Base-by-base conservation (phyloP, 2,888 invertebrate species). In the Meganola albula region DNA sequence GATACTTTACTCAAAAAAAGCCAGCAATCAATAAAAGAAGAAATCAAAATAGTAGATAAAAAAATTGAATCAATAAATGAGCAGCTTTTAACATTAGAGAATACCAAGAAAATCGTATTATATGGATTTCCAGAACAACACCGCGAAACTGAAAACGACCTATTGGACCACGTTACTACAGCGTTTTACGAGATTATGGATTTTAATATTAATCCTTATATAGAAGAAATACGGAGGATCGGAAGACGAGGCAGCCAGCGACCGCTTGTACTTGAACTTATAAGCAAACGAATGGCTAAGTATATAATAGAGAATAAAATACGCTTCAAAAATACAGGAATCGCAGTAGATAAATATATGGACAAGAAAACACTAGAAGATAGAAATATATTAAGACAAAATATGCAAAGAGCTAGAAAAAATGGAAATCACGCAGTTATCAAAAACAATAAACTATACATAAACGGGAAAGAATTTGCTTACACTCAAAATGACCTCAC, bases 201-300 rank as follows among this genome's bases (percentile, higher is more conserved):
- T n/a, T 10, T 32, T 1, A 30, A 33, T 22, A 9, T 37, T 2
- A 21, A 21, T 1, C 23, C 27, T 6, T 37, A 35, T 12, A 22
- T 34, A 8, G 34, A 44, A 18, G 24, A 37, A 11, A 4, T 27
- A 26, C 12, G 12, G 1, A 18, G 32, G 2, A 20, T 33, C 24
- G 28, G 35, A 20, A 33, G 31, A 23, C 4, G 25, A 6, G 21
- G 20, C 10, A 9, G 14, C 8, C 21, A n/a, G n/a, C 7, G 44
- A 20, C 44, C 44, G 3, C 6, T 44, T 12, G 14, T 20, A 9
- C 31, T 40, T 4, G 44, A 40, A 33, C 14, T 38, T 6, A 10
- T 31, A 0, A 33, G 2, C 10, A 38, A 10, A 42, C 35, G 10
- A 21, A 22, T 22, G 22, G 3, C 9, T 4, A 22, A 22, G 10